Conservation (phyloP, 2,113 vertebrate genomes). For the Loxodonta africana region DNA sequence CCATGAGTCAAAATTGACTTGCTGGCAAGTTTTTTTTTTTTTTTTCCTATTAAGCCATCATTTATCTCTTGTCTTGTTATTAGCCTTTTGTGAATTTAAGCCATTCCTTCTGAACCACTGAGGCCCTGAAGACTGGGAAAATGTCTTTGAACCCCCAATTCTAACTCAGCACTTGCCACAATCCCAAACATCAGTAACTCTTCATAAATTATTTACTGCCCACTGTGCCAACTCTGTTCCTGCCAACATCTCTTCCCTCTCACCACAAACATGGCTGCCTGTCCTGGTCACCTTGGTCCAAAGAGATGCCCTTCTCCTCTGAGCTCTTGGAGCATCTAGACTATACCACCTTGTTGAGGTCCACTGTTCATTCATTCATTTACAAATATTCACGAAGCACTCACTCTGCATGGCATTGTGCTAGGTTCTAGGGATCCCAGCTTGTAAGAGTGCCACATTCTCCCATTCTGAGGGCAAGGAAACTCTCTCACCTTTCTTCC, state of each 20-base stretch:
- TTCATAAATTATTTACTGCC: not conserved
- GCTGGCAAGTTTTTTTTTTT: not conserved
- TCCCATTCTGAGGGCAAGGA: not conserved
- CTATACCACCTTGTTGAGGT: not conserved
- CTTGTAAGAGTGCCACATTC: not conserved
- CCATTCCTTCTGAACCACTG: not conserved
- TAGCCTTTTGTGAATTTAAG: not conserved
- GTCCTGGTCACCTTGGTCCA: not conserved
- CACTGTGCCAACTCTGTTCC: not conserved
- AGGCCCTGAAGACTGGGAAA: not conserved
- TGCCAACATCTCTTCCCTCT: not conserved
- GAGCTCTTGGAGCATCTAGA: not conserved
- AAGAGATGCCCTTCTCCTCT: not conserved
- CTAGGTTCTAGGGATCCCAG: not conserved
- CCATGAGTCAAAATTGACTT: not conserved
- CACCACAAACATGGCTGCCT: not conserved
- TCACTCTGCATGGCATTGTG: not conserved
- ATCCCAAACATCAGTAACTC: not conserved
- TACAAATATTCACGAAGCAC: accelerated
- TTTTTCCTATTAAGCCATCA: not conserved
- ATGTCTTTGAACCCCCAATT: not conserved
- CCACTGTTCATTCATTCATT: not conserved
- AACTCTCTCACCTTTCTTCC: too few relatives aligned
- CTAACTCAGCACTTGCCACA: not conserved
- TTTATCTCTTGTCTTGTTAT: not conserved